A percentile compares a stretch with the other conserved stretches of the same genome.
Conservation (phyloP, 2,888 invertebrate species). For the Caenorhabditis imperialis region DNA sequence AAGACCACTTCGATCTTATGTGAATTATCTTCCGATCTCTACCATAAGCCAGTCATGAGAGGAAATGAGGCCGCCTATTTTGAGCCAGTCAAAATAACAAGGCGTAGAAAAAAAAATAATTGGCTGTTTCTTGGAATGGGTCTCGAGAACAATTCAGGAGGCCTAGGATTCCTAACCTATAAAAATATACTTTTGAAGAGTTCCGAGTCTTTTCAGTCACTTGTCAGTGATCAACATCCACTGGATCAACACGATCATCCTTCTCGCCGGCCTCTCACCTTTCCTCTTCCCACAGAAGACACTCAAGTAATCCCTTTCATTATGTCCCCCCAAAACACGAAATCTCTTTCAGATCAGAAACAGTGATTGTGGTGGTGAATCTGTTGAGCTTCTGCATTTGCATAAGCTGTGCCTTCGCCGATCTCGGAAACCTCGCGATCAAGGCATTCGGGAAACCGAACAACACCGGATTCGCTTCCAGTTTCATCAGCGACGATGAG, state of each 20-base stretch:
- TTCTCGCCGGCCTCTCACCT: conserved; percentile 40
- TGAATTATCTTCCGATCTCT: too few species aligned
- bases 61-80: too few species aligned
- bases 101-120: too few species aligned
- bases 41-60: too few species aligned
- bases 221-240: conserved; percentile 53
- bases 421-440: conserved; percentile 33
- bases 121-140: too few species aligned
- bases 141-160: too few species aligned
- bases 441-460: conserved; percentile 14
- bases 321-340: neutral
- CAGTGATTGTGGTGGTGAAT: conserved; percentile 42
- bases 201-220: conserved; percentile 29
- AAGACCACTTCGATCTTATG: too few species aligned
- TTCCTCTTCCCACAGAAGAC: conserved; percentile 45
- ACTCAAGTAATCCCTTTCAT: conserved; percentile 24
- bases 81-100: too few species aligned
- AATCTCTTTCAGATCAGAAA: conserved; percentile 46
- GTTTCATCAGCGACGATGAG: conserved; percentile 36
- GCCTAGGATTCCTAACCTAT: too few species aligned
- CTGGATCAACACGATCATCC: conserved; percentile 50
- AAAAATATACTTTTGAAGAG: too few species aligned
- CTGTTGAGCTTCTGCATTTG: conserved; percentile 45
- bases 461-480: conserved; percentile 22
- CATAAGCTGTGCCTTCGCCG: conserved; percentile 41